Conservation (phyloP, 2,797 vertebrate genomes). For the Silurus aristotelis region DNA sequence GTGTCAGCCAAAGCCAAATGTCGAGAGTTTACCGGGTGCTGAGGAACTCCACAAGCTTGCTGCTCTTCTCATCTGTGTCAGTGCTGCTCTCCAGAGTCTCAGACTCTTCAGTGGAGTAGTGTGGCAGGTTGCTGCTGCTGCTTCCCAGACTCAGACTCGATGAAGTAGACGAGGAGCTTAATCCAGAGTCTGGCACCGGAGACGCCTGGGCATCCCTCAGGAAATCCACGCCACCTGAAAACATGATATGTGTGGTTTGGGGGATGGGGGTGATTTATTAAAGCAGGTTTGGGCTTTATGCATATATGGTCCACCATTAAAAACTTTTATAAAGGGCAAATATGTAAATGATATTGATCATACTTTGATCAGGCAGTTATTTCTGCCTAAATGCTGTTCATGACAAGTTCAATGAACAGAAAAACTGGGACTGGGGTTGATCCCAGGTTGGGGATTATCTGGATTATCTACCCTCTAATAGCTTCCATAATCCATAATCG, state of each 20-base stretch:
- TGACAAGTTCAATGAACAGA: not conserved
- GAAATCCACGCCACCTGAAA: conserved; percentile 92
- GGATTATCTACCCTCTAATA: not conserved
- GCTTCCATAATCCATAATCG: not conserved
- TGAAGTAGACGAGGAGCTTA: conserved; percentile 94
- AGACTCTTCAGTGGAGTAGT: conserved; percentile 79
- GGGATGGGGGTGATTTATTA: not conserved
- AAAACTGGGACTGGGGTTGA: not conserved
- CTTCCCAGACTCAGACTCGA: conserved; percentile 93
- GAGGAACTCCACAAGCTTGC: conserved; percentile 97
- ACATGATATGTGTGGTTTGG: not conserved
- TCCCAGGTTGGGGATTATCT: not conserved
- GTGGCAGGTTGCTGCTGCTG: conserved; percentile 86
- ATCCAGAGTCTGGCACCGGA: conserved; percentile 90
- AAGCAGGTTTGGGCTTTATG: not conserved
- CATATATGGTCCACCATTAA: not conserved
- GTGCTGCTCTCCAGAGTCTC: conserved; percentile 85
- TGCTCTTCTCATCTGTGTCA: conserved; percentile 91
- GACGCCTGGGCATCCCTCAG: conserved; percentile 91
- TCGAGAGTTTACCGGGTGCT: conserved; percentile 86
- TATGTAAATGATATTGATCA: not conserved
- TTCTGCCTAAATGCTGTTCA: not conserved
- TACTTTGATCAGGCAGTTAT: not conserved
- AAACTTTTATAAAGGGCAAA: not conserved
- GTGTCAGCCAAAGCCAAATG: conserved; percentile 14